Evolutionary conservation across 2,888 invertebrate genomes (phyloP).

Genomic region (Polymixis flavicincta): DNA sequence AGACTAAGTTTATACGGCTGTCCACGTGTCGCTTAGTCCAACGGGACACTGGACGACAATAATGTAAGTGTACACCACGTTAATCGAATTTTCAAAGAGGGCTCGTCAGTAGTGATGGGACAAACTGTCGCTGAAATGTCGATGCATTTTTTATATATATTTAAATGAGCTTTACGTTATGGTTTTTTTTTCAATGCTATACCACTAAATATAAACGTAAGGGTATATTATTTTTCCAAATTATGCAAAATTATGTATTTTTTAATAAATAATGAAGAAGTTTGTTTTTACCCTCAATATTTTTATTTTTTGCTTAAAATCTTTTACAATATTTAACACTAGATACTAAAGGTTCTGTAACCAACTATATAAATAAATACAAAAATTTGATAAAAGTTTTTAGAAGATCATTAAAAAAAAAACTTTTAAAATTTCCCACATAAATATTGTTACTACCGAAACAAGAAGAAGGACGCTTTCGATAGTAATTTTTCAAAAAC

Average conservation of each 20-base stretch:
- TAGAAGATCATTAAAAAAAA: neutral
- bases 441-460: neutral
- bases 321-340: no score
- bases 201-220: neutral
- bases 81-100: constrained; percentile 89
- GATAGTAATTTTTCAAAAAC: neutral
- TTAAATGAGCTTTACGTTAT: no score
- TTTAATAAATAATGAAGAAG: neutral
- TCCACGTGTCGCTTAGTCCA: constrained; percentile 73
- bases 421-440: neutral
- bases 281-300: no score
- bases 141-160: neutral
- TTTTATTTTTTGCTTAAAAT: no score
- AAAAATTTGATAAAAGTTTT: neutral
- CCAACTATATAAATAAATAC: no score
- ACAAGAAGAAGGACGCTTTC: neutral
- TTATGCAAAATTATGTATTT: neutral
- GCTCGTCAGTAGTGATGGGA: constrained; percentile 72
- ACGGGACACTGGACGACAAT: constrained; percentile 83
- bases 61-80: constrained; percentile 83
- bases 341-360: no score
- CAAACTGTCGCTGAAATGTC: constrained; percentile 52
- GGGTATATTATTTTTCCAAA: neutral
- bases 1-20: constrained; percentile 45
- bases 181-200: neutral